Conservation (phyloP, 1,140 invertebrate species). For the Pseudomyrmex dendroicus region DNA sequence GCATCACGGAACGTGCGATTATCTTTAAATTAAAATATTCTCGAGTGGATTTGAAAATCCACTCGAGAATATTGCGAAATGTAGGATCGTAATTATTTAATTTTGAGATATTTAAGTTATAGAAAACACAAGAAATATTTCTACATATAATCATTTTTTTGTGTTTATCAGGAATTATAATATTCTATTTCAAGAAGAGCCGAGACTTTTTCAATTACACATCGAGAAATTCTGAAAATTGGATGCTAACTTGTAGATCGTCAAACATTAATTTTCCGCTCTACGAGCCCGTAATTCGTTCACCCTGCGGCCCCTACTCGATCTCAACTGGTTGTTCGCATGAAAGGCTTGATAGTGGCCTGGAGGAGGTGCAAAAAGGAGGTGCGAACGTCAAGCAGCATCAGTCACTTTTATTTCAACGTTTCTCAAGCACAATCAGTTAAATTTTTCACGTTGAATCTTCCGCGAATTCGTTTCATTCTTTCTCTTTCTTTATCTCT, state of each 20-base stretch:
- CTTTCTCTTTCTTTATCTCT: no score
- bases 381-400: conserved; percentile 30
- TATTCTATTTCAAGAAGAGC: background rate
- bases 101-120: background rate
- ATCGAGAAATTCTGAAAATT: conserved; percentile 24
- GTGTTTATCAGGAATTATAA: background rate
- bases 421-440: conserved; percentile 1
- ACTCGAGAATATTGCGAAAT: conserved; percentile 8
- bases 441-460: background rate
- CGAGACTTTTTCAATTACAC: conserved; percentile 5
- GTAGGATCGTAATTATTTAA: no score
- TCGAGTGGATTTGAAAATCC: background rate
- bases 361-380: conserved; percentile 26
- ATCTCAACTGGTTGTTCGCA: conserved; percentile 33
- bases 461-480: no score
- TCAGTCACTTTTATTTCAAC: conserved; percentile 50
- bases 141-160: background rate
- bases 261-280: conserved; percentile 37
- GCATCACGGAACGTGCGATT: background rate
- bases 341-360: conserved; percentile 34
- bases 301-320: conserved; percentile 34
- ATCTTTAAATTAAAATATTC: no score
- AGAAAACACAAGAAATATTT: background rate
- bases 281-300: conserved; percentile 41
- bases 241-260: conserved; percentile 7